Evolutionary conservation across 2,797 vertebrate species (phyloP), one percentile per base, ranked within the genome.

Genomic region (Acanthurus lineatus): DNA sequence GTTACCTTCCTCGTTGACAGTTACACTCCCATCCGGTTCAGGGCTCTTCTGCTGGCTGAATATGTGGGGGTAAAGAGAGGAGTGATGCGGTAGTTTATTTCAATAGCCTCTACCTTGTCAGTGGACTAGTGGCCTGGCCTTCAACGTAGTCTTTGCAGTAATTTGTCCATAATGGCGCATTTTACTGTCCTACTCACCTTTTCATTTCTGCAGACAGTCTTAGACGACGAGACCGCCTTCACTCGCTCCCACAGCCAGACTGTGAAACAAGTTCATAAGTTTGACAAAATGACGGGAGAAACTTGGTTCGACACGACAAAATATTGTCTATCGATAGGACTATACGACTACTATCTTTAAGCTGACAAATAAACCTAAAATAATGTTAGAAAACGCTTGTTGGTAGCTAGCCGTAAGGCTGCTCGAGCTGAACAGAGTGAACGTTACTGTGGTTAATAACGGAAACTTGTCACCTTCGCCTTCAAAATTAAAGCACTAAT

Each of bases 31-130:
- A 78, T 95, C 94, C 19, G 92, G 76, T 51, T 95, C 93, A 5
- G 93, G 94, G 88, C 93, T 94, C 81, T 95, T 95, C 88, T 95
- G 94, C 74, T 95, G 94, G 81, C 94, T 95, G 72, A 40, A 82
- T 40, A 69, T 11, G 73, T 3, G 20, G 3, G 2, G 20, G 4
- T 17, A 16, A 66, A 51, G 16, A 70, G 7, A 70, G 6, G 12
- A 17, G 12, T 68, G 9, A 32, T 9, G 19, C 5, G 47, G 15
- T 11, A 11, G n/a, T 48, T 3, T 11, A 0, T 6, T 19, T 42
- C 3, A 48, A 7, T 0, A n/a, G 20, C 1, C 7, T 35, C 0
- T 3, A 12, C 4, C 1, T 4, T 10, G 9, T 61, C 25, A 9
- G 9, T 2, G 3, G 25, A 3, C 17, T 4, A 20, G 15, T 9